Percentiles rank a stretch among this genome's conserved stretches.
phyloP scores from a whole-genome alignment of 2,113 vertebrate species.

The Euleptes europaea region DNA sequence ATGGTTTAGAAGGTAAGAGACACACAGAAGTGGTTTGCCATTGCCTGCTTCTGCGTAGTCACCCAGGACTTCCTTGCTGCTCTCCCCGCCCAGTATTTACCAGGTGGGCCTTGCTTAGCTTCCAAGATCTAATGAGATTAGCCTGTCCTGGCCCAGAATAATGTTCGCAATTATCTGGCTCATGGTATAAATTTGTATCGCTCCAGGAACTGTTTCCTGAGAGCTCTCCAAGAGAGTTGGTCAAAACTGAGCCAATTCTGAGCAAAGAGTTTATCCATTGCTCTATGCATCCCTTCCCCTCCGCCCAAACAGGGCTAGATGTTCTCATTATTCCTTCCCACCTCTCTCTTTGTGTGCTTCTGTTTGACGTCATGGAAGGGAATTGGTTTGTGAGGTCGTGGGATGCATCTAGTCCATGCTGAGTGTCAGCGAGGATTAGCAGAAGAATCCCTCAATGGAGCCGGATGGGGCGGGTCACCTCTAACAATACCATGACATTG shows the following conservation, averaged over 20 bases:
- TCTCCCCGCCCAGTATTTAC: too few relatives aligned
- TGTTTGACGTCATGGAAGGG: background rate
- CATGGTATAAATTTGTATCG: too few relatives aligned
- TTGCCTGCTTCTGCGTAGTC: too few relatives aligned
- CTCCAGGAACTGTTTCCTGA: background rate
- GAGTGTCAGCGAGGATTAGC: background rate
- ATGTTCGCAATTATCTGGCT: background rate
- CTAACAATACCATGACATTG: constrained; percentile 2
- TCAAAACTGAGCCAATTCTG: background rate
- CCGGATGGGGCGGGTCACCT: background rate
- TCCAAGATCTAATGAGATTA: too few relatives aligned
- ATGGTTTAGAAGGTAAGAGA: too few relatives aligned
- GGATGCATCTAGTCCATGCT: background rate
- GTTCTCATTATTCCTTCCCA: background rate
- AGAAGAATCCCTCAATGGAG: background rate
- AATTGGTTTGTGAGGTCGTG: background rate
- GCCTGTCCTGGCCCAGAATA: too few relatives aligned
- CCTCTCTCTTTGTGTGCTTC: background rate
- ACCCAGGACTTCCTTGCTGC: too few relatives aligned
- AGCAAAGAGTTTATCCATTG: background rate
- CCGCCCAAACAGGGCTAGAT: background rate
- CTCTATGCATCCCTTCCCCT: too few relatives aligned
- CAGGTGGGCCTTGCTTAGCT: too few relatives aligned
- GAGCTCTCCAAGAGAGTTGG: background rate
- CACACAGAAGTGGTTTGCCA: too few relatives aligned